Percentiles rank a stretch among this genome's conserved stretches.
Evolutionary conservation across 2,888 invertebrate species (phyloP).

Genomic region (Acanthosepion esculentum): DNA sequence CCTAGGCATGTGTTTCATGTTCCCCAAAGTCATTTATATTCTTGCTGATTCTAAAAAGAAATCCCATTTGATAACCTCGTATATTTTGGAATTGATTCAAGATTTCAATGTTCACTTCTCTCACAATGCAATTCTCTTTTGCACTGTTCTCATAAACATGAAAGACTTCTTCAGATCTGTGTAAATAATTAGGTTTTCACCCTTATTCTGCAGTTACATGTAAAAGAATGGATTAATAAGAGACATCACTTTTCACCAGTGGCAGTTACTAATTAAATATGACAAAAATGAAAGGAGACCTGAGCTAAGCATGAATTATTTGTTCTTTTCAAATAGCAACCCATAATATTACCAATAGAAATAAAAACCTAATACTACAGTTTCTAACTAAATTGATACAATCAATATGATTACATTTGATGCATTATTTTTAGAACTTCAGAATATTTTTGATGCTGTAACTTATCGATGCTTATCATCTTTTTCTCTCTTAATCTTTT

Average conservation of each 20-base stretch:
- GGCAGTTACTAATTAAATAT: neutral
- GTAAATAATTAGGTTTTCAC: neutral
- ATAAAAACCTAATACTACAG: no score
- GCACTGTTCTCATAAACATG: neutral
- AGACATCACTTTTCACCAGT: neutral
- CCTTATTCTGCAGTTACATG: no score
- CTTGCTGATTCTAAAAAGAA: neutral
- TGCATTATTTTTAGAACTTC: no score
- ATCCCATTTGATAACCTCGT: neutral
- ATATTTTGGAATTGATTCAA: neutral
- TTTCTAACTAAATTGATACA: no score
- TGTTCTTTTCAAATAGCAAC: neutral
- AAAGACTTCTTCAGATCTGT: neutral
- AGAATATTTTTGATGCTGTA: no score
- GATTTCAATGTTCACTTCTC: neutral
- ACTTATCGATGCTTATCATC: no score
- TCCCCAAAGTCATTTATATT: slow-evolving; percentile 11
- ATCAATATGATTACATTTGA: no score
- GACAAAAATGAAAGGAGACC: neutral
- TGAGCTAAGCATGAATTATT: neutral
- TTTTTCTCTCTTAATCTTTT: no score
- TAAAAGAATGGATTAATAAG: neutral
- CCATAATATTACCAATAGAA: no score
- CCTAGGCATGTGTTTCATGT: neutral
- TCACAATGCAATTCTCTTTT: neutral